Evolutionary conservation across 2,888 invertebrate genomes (phyloP), one percentile per base, ranked within the genome.

Genomic region (Microctonus brassicae): DNA sequence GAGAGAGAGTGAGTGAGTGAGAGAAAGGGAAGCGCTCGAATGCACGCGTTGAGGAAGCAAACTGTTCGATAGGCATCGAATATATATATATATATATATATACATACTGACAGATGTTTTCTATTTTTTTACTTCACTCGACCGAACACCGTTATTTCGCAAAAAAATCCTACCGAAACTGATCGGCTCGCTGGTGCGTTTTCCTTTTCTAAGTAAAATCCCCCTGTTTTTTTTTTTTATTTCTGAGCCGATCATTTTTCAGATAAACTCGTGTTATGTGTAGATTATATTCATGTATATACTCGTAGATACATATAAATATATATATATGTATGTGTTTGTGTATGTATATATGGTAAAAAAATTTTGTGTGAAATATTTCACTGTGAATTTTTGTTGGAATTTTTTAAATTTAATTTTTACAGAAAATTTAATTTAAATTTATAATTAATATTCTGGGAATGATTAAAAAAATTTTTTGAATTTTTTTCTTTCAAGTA

Each of bases 1-100:
- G 63, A 62, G 68, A 63, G 42, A 39, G 60, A 68, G 65, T 7
- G 29, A 34, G 53, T 13, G 67, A 42, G 34, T 10, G 61, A 26
- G 26, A 65, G 63, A 47, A 63, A 61, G 73, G 62, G 65, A 69
- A 65, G 61, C 62, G n/a, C 29, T 47, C 62, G 69, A 29, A 61
- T 42, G 42, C 55, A 58, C 36, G 47, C 39, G 42, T 60, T 74
- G 78, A 78, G 75, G 69, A 73, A 58, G 78, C 80, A 81, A 81
- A 81, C 76, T 81, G 79, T 83, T 84, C 85, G 84, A 85, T 85
- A 84, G 82, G 81, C 81, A 83, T 85, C 83, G 85, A 84, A 82
- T 57, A 57, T 53, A 53, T 39, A 39, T 39, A n/a, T 39, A 39
- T n/a, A n/a, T n/a, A n/a, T n/a, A n/a, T n/a, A n/a, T n/a, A n/a